phyloP scores from a whole-genome alignment of 1,140 invertebrate genomes.

The Eupristina koningsbergeri region DNA sequence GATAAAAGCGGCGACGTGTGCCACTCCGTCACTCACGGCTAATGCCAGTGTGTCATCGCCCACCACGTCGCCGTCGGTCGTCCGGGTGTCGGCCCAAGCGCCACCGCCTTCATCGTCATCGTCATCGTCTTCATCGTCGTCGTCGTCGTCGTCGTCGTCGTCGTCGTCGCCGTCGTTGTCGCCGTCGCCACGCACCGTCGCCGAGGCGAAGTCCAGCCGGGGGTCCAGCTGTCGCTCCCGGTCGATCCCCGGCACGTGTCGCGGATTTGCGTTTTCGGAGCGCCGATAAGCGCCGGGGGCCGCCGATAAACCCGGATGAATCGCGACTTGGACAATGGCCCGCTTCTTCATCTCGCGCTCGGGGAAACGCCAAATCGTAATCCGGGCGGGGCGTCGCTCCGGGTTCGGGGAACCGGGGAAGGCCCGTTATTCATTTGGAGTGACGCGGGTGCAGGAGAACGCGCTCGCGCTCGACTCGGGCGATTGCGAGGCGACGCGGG shows the following conservation, averaged over 20 bases:
- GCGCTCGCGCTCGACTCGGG: too few relatives aligned
- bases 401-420: too few relatives aligned
- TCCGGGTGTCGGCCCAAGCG: conserved; percentile 41
- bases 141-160: too few relatives aligned
- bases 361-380: too few relatives aligned
- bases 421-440: too few relatives aligned
- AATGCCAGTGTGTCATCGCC: conserved; percentile 69
- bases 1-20: conserved; percentile 59
- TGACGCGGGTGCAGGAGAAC: too few relatives aligned
- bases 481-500: too few relatives aligned
- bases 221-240: background rate
- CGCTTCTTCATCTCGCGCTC: too few relatives aligned
- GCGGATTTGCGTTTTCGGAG: background rate
- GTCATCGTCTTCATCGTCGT: conserved; percentile 64
- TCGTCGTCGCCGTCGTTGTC: conserved; percentile 39
- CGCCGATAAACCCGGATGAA: too few relatives aligned
- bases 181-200: conserved; percentile 48
- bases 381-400: too few relatives aligned
- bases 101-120: background rate
- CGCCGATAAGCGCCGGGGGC: too few relatives aligned
- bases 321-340: too few relatives aligned
- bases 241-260: background rate
- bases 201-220: background rate
- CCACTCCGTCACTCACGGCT: conserved; percentile 65
- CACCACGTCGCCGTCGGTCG: conserved; percentile 59